phyloP scores from a whole-genome alignment of 2,888 invertebrate species.

The Orthosia incerta region DNA sequence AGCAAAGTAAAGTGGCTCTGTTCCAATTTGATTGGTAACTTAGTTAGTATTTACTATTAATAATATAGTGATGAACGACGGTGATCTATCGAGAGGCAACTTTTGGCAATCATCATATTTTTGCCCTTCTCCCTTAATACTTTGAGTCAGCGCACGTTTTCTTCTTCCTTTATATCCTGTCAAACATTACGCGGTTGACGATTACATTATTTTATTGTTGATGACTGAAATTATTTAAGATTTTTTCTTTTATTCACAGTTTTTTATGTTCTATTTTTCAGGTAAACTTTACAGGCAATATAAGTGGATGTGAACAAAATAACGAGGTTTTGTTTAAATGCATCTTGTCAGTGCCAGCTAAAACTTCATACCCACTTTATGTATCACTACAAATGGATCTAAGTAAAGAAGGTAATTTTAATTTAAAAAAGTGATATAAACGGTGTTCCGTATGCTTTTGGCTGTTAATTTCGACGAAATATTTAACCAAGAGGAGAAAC shows the following conservation, averaged over 20 bases:
- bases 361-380: slow-evolving; percentile 73
- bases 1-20: neutral
- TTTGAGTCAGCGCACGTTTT: too few relatives aligned
- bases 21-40: neutral
- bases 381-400: slow-evolving; percentile 77
- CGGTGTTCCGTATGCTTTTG: too few relatives aligned
- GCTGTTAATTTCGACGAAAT: neutral
- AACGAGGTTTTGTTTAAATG: slow-evolving; percentile 64
- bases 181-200: too few relatives aligned
- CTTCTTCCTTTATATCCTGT: too few relatives aligned
- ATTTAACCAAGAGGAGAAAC: neutral
- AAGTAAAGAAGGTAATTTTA: slow-evolving; percentile 74
- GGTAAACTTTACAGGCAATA: slow-evolving; percentile 72
- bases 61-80: too few relatives aligned
- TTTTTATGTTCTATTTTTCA: slow-evolving; percentile 53
- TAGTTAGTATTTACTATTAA: too few relatives aligned
- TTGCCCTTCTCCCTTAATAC: too few relatives aligned
- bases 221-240: neutral
- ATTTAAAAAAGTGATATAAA: neutral
- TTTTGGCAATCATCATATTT: too few relatives aligned
- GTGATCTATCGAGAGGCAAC: too few relatives aligned
- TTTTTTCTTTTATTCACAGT: neutral
- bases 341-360: slow-evolving; percentile 76
- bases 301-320: slow-evolving; percentile 73
- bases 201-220: too few relatives aligned